These are phyloP conservation scores for Dermolepida albohirtum DNA, from an alignment of 2,888 invertebrate genomes.

Conservation along the genomic window DNA sequence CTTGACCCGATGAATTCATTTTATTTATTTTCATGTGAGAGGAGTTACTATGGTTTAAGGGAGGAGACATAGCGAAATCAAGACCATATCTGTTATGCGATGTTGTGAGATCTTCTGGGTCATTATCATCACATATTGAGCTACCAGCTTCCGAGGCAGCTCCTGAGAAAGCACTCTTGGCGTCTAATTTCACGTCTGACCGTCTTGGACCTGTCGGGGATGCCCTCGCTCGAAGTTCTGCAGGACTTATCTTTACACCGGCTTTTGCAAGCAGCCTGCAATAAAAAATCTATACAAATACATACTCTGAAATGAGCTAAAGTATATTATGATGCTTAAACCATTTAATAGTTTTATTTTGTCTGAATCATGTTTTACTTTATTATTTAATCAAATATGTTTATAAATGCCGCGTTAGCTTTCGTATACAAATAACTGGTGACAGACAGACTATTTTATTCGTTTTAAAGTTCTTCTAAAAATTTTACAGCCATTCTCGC, in stretches of 20 bases:
- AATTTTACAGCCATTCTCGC: no score
- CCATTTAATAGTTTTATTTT: no score
- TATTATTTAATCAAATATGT: no score
- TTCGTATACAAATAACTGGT: no score
- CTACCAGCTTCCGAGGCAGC: constrained; percentile 77
- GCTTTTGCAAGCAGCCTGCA: constrained; percentile 85
- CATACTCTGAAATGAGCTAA: no score
- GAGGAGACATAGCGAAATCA: constrained; percentile 68
- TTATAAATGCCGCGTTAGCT: no score
- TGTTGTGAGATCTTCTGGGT: constrained; percentile 85
- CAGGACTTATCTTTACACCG: constrained; percentile 87
- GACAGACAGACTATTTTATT: no score
- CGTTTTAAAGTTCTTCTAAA: no score
- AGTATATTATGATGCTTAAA: no score
- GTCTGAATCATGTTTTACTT: no score
- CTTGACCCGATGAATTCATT: constrained; percentile 62
- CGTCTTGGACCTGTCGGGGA: constrained; percentile 87
- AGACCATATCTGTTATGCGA: constrained; percentile 68
- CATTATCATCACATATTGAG: constrained; percentile 82
- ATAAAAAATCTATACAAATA: constrained; percentile 24
- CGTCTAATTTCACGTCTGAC: constrained; percentile 82
- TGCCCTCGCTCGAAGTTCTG: constrained; percentile 84
- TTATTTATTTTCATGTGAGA: constrained; percentile 67
- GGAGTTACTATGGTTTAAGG: constrained; percentile 55
- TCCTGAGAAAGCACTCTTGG: constrained; percentile 75